phyloP scores from a whole-genome alignment of 2,797 vertebrate genomes.

The Cynodonichthys magdalenae region DNA sequence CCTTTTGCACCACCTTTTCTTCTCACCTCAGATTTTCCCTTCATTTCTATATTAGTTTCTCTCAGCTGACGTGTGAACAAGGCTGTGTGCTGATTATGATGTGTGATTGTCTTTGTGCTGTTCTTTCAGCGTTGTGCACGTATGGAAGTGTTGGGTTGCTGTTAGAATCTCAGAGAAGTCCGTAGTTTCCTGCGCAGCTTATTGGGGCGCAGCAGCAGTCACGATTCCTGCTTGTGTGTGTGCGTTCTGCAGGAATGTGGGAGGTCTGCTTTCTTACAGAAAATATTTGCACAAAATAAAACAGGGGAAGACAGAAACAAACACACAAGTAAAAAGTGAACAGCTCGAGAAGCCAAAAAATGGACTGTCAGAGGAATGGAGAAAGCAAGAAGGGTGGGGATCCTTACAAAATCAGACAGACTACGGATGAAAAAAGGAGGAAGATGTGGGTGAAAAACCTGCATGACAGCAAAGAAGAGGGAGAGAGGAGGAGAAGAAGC shows the following conservation, averaged over 20 bases:
- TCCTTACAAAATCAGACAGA: slow-evolving; percentile 33
- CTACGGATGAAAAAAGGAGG: slow-evolving; percentile 15
- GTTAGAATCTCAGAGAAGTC: slow-evolving; percentile 27
- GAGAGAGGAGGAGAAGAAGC: slow-evolving; percentile 37
- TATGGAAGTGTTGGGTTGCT: slow-evolving; percentile 2
- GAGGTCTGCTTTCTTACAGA: slow-evolving; percentile 50
- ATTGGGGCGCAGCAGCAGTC: slow-evolving; percentile 48
- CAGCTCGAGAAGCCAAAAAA: slow-evolving; percentile 10
- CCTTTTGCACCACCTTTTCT: slow-evolving; percentile 31
- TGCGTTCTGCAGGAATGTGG: slow-evolving; percentile 51
- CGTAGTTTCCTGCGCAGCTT: slow-evolving; percentile 30
- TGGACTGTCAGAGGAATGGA: slow-evolving; percentile 18
- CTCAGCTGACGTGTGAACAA: slow-evolving; percentile 36
- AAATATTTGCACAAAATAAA: slow-evolving; percentile 27
- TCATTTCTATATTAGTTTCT: slow-evolving; percentile 28
- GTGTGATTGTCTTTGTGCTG: slow-evolving; percentile 27
- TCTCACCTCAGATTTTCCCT: slow-evolving; percentile 38
- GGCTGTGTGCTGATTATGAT: slow-evolving; percentile 7
- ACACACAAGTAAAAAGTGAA: slow-evolving; percentile 4
- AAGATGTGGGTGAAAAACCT: slow-evolving; percentile 13
- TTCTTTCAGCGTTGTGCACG: slow-evolving; percentile 8
- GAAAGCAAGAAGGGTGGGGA: slow-evolving; percentile 27
- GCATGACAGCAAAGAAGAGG: slow-evolving; percentile 28
- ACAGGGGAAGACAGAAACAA: slow-evolving; percentile 11
- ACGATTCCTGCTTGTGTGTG: slow-evolving; percentile 47